A percentile compares a stretch with the other conserved stretches of the same genome.
Conservation (phyloP, 2,888 invertebrate species). For the Exephanes ischioxanthus region DNA sequence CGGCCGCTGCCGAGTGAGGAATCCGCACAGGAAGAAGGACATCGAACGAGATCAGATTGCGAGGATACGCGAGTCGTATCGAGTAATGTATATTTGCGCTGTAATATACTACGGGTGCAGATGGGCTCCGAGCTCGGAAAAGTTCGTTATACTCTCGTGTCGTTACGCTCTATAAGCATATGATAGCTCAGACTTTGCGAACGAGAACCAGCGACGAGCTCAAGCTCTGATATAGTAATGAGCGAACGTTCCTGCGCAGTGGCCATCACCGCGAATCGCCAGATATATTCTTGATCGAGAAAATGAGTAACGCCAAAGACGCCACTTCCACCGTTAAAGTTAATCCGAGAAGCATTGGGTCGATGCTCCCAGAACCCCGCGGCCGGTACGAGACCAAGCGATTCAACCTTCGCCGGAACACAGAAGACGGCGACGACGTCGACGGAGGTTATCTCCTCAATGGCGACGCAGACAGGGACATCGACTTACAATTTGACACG, state of each 20-base stretch:
- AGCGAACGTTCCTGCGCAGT: neutral
- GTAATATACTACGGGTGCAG: conserved; percentile 72
- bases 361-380: conserved; percentile 75
- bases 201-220: conserved; percentile 15
- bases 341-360: conserved; percentile 59
- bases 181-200: conserved; percentile 77
- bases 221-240: neutral
- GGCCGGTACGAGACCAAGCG: conserved; percentile 66
- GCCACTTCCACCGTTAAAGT: conserved; percentile 11
- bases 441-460: conserved; percentile 71
- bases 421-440: conserved; percentile 16
- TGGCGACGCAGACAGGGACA: conserved; percentile 72
- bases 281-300: conserved; percentile 69
- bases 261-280: conserved; percentile 22
- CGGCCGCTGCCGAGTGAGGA: neutral
- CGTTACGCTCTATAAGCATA: conserved; percentile 82
- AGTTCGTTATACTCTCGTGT: conserved; percentile 82
- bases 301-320: conserved; percentile 18
- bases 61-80: conserved; percentile 11
- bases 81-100: conserved; percentile 3
- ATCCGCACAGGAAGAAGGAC: neutral
- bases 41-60: conserved; percentile 12
- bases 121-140: conserved; percentile 69
- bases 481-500: conserved; percentile 79
- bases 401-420: conserved; percentile 72